Evolutionary conservation across 2,113 vertebrate species (phyloP), one percentile per base, ranked within the genome.

Genomic region (Myotis yumanensis): DNA sequence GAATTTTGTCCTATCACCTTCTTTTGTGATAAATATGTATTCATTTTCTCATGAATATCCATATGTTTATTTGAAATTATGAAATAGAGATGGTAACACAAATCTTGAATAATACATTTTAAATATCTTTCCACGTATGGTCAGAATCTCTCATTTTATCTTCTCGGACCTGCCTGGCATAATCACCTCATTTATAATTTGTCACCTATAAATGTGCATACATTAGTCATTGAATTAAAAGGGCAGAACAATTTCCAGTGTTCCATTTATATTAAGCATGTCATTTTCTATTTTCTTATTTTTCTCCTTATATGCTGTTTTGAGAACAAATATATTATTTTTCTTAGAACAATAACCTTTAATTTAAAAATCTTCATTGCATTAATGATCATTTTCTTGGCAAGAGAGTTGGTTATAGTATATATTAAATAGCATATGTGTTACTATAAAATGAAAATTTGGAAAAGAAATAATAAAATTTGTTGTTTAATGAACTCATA

Each of bases 221-320:
- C 59, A 91, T 93, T 89, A 96, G 86, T 86, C 85, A 94, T 76
- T 46, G 51, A 90, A 91, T 93, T 95, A 92, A 95, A 97, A 96
- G 69, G 66, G 37, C 68, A 75, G 62, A 85, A 89, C 4, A 48
- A 30, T 96, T 96, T 93, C 81, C 86, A 54, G 90, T 95, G 54
- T 96, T 86, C 77, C 32, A 35, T 88, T 91, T 77, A 72, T 77
- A 62, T 82, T 92, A 92, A 95, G 64, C 62, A 51, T 90, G 52
- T 43, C 79, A 85, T 91, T 96, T 96, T 96, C 80, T 30, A 30
- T 62, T 86, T 32, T 40, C n/a, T 81, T 96, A 54, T 64, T 77
- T 89, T 97, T 96, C 66, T 93, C 54, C 66, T 94, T 82, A 7
- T 32, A 8, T 51, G 32, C 25, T 68, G 3, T 30, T 46, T 20